Conservation (phyloP, 35 echinoderm and acorn worm species). For the Patiria miniata region DNA sequence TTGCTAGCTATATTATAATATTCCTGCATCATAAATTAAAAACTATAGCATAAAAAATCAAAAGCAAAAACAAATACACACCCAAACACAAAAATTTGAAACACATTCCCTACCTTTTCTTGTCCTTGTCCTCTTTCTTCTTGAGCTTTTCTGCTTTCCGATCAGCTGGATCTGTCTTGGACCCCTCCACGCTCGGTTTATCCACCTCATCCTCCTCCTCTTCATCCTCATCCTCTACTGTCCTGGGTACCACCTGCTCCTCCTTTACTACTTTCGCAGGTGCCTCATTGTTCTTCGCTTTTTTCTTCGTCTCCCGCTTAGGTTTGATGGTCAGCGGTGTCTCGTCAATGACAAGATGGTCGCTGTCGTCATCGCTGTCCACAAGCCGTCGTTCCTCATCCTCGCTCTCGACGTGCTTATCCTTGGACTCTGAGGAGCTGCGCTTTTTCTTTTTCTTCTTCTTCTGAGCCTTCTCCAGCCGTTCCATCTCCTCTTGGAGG, state of each 20-base stretch:
- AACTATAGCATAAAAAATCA: too few species aligned
- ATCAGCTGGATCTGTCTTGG: constrained; percentile 40
- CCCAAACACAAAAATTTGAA: too few species aligned
- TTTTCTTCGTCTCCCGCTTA: constrained; percentile 31
- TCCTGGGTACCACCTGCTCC: constrained; percentile 42
- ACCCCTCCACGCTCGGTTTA: not conserved
- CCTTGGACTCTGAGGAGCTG: constrained; percentile 35
- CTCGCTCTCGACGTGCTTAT: constrained; percentile 42
- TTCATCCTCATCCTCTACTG: constrained; percentile 40
- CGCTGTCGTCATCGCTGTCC: not conserved
- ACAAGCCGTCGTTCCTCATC: not conserved
- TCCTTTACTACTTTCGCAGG: constrained; percentile 17
- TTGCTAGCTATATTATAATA: too few species aligned
- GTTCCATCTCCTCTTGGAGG: constrained; percentile 74
- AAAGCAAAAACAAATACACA: too few species aligned
- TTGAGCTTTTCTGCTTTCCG: constrained; percentile 40
- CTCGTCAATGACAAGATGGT: not conserved
- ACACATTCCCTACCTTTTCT: constrained; percentile 15
- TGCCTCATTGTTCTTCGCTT: constrained; percentile 25
- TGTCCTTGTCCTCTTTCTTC: constrained; percentile 55
- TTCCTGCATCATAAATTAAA: constrained; percentile 5
- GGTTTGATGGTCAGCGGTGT: constrained; percentile 8
- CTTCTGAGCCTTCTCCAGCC: constrained; percentile 77
- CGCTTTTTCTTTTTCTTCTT: constrained; percentile 71
- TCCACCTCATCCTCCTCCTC: constrained; percentile 44